A percentile compares a stretch with the other conserved stretches of the same genome.
These are phyloP conservation scores for Mellivora capensis DNA, from an alignment of 2,113 vertebrate species.

Conservation along the genomic window DNA sequence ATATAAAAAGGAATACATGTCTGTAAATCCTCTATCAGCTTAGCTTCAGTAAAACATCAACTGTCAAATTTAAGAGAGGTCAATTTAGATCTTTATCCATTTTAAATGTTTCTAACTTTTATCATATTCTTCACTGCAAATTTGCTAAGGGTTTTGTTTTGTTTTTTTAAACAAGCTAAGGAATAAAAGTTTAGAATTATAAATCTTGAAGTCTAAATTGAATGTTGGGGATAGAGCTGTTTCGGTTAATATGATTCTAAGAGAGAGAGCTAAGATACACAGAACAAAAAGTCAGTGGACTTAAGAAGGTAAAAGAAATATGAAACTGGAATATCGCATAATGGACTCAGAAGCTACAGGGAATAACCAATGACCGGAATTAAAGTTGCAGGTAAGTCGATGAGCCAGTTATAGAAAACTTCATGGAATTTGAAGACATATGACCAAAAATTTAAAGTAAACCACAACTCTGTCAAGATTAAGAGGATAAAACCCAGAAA, in stretches of 20 bases:
- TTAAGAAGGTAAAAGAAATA: neutral
- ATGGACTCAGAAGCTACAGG: neutral
- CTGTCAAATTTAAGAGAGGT: neutral
- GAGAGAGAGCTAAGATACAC: neutral
- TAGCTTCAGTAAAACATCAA: neutral
- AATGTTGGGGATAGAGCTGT: neutral
- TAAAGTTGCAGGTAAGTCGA: neutral
- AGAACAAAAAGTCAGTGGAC: neutral
- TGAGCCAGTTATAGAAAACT: neutral
- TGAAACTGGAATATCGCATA: neutral
- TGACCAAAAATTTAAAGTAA: neutral
- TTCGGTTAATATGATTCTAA: neutral
- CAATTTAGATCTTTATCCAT: neutral
- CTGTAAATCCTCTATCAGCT: constrained; percentile 7
- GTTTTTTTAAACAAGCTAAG: neutral
- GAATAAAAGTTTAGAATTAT: neutral
- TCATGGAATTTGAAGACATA: neutral
- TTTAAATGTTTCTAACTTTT: constrained; percentile 9
- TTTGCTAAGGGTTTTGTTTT: neutral
- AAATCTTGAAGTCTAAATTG: neutral
- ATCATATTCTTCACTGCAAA: neutral
- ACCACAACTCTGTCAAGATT: neutral
- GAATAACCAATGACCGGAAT: neutral
- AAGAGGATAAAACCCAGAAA: constrained; percentile 13
- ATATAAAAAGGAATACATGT: neutral